Percentiles rank a stretch among this genome's conserved stretches.
Evolutionary conservation across 2,797 vertebrate species (phyloP).

Genomic region (Spatula clypeata): DNA sequence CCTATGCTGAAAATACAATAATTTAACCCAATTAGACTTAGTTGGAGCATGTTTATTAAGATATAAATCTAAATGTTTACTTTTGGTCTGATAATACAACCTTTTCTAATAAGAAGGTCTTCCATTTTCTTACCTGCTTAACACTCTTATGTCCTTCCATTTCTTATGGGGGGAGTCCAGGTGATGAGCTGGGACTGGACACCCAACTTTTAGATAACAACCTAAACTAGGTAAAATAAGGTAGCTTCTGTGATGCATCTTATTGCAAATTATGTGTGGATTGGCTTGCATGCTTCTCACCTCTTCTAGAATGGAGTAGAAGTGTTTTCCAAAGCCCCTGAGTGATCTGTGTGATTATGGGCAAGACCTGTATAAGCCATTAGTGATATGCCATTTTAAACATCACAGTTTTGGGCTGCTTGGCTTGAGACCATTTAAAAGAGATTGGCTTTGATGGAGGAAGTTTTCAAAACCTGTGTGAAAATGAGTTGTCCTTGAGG

Average conservation of each 20-base stretch:
- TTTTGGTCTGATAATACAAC: not conserved
- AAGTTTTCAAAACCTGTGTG: not conserved
- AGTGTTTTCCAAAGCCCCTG: not conserved
- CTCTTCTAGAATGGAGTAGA: not conserved
- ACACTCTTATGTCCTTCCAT: not conserved
- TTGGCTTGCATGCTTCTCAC: not conserved
- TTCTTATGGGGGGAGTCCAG: not conserved
- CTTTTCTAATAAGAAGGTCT: not conserved
- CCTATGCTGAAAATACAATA: not conserved
- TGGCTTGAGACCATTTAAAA: not conserved
- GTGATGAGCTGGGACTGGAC: not conserved
- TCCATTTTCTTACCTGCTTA: not conserved
- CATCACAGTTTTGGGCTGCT: not conserved
- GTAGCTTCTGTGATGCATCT: not conserved
- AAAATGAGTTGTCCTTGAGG: not conserved
- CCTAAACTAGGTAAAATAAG: not conserved
- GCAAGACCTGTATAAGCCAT: not conserved
- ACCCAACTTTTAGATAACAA: not conserved
- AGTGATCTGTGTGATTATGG: not conserved
- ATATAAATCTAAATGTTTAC: not conserved
- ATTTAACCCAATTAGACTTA: not conserved
- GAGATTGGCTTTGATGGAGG: not conserved
- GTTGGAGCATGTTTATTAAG: not conserved
- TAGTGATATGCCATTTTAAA: not conserved
- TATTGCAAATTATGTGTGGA: not conserved